phyloP scores from a whole-genome alignment of 1,140 invertebrate genomes.

The Macrotrachela quadricornifera region DNA sequence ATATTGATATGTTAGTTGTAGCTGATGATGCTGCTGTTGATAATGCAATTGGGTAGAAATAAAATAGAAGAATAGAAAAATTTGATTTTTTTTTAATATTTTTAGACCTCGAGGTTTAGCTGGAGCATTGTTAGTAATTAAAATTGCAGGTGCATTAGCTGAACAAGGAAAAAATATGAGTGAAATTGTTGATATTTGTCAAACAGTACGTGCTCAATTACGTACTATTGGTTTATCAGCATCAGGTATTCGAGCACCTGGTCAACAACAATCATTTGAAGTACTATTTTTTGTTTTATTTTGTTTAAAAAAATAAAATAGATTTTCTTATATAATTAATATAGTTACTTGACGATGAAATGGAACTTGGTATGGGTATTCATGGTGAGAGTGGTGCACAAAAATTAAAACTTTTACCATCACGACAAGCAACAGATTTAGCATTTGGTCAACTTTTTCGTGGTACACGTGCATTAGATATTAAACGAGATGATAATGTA shows the following conservation, averaged over 20 bases:
- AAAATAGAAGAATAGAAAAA: neutral
- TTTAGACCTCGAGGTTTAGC: conserved; percentile 50
- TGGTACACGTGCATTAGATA: too few species aligned
- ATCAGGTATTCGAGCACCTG: conserved; percentile 47
- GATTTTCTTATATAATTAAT: conserved; percentile 36
- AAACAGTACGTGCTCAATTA: conserved; percentile 19
- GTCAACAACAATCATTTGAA: conserved; percentile 12
- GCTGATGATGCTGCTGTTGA: conserved; percentile 47
- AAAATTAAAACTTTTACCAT: conserved; percentile 31
- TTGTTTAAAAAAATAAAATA: too few species aligned
- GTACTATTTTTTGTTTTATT: too few species aligned
- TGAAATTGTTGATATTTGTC: conserved; percentile 22
- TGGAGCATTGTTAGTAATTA: conserved; percentile 42
- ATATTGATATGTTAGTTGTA: conserved; percentile 44
- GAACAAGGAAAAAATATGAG: conserved; percentile 38
- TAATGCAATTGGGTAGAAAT: too few species aligned
- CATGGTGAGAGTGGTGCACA: conserved; percentile 64
- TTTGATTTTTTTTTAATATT: conserved; percentile 28
- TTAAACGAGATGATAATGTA: too few species aligned
- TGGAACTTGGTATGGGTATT: conserved; percentile 55
- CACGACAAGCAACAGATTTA: conserved; percentile 10
- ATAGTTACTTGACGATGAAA: conserved; percentile 41
- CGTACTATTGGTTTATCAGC: conserved; percentile 52
- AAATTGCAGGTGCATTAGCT: conserved; percentile 51
- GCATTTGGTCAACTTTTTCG: too few species aligned